These are phyloP conservation scores for Papilio protenor DNA, from an alignment of 2,888 invertebrate species.

Conservation along the genomic window DNA sequence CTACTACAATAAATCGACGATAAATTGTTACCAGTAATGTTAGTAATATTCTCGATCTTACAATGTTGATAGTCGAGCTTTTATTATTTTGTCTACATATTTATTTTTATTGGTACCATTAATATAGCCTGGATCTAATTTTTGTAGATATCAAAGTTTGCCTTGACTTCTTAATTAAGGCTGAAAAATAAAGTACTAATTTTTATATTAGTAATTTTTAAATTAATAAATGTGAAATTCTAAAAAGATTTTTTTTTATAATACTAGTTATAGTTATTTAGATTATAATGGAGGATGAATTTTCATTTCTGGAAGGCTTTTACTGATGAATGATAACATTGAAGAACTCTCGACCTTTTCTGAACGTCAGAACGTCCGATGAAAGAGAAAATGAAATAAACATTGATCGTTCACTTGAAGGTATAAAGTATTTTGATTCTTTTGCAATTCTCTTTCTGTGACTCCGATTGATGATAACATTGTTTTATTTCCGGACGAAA, in stretches of 20 bases:
- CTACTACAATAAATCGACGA: conserved; percentile 11
- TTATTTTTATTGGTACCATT: neutral
- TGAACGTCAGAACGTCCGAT: conserved; percentile 7
- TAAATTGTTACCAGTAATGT: neutral
- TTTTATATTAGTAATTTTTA: neutral
- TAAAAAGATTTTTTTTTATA: neutral
- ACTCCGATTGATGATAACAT: neutral
- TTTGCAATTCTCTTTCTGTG: conserved; percentile 8
- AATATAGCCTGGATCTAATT: too few species aligned
- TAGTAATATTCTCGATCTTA: neutral
- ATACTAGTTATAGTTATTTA: too few species aligned
- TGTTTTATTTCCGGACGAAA: neutral
- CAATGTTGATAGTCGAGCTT: neutral
- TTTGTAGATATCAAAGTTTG: too few species aligned
- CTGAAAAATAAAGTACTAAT: neutral
- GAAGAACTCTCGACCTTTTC: conserved; percentile 24
- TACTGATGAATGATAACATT: conserved; percentile 31
- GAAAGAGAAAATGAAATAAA: conserved; percentile 29
- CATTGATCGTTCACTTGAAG: conserved; percentile 25
- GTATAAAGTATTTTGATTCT: conserved; percentile 20
- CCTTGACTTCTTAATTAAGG: neutral
- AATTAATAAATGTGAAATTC: neutral
- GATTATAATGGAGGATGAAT: conserved; percentile 19
- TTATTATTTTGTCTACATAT: neutral
- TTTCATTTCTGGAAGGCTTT: conserved; percentile 22